Percentiles rank a stretch among this genome's conserved stretches.
Evolutionary conservation across 2,888 invertebrate genomes (phyloP).

Genomic region (Orchesellides sinensis): DNA sequence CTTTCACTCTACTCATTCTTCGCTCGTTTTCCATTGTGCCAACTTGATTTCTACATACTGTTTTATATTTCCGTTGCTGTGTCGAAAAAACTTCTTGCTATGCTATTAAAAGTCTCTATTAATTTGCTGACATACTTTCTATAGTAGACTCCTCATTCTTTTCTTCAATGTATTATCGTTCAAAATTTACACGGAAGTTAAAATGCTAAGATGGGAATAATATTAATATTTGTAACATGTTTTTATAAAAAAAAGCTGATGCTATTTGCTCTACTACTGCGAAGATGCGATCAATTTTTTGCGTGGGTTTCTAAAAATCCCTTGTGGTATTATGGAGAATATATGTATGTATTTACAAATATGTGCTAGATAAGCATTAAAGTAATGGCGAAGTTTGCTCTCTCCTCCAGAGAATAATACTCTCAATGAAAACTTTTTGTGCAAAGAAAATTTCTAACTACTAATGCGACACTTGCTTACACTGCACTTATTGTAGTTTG

Average conservation of each 20-base stretch:
- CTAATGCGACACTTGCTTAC: conserved; percentile 13
- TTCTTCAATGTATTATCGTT: conserved; percentile 5
- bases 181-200: conserved; percentile 16
- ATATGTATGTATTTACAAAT: too few species aligned
- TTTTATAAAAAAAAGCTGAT: conserved; percentile 62
- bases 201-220: conserved; percentile 48
- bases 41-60: conserved; percentile 3
- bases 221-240: conserved; percentile 46
- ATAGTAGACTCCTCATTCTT: conserved; percentile 8
- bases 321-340: conserved; percentile 36
- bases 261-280: conserved; percentile 66
- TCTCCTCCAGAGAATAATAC: conserved; percentile 56
- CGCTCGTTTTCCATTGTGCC: conserved; percentile 11
- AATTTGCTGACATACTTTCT: neutral
- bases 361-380: too few species aligned
- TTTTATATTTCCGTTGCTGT: conserved; percentile 8
- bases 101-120: conserved; percentile 10
- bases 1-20: conserved; percentile 3
- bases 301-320: conserved; percentile 44
- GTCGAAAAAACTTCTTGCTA: neutral
- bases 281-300: conserved; percentile 51
- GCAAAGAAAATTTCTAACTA: conserved; percentile 30
- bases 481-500: conserved; percentile 19
- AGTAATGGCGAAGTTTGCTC: conserved; percentile 62
- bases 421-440: conserved; percentile 40